phyloP scores from a whole-genome alignment of 37 sponge, comb jelly and placozoan species.

The Halisarca cf. caerulea region DNA sequence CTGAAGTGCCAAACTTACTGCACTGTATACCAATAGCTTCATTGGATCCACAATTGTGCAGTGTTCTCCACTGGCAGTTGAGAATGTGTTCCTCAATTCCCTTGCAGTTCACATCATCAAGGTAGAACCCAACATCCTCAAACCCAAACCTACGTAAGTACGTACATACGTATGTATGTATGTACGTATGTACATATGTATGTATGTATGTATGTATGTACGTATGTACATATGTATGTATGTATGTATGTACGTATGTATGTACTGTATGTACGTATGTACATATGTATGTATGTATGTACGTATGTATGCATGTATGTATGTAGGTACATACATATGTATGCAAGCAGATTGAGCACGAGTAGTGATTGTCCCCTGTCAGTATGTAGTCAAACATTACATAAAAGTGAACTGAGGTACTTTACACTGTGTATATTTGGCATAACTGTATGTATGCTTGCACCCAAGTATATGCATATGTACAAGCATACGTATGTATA shows the following conservation, averaged over 20 bases:
- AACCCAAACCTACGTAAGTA: not conserved
- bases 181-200: not conserved
- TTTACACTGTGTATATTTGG: too few relatives aligned
- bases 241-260: not conserved
- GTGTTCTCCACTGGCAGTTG: not conserved
- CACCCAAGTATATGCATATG: too few relatives aligned
- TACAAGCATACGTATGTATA: too few relatives aligned
- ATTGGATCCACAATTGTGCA: not conserved
- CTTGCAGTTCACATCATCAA: not conserved
- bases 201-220: not conserved
- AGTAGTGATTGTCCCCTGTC: not conserved
- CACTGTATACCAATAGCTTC: constrained; percentile 1
- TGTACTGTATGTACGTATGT: too few relatives aligned
- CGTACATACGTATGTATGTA: not conserved
- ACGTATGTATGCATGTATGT: not conserved
- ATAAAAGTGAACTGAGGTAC: too few relatives aligned
- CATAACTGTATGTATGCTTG: too few relatives aligned
- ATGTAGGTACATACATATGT: not conserved
- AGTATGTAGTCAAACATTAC: not conserved
- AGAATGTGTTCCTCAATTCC: not conserved
- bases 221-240: not conserved
- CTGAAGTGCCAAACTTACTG: not conserved
- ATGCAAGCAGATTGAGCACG: not conserved
- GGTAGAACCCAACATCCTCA: not conserved
- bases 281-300: constrained; percentile 14